Evolutionary conservation across 2,797 vertebrate species (phyloP), one percentile per base, ranked within the genome.

Genomic region (Hoplostethus atlanticus): DNA sequence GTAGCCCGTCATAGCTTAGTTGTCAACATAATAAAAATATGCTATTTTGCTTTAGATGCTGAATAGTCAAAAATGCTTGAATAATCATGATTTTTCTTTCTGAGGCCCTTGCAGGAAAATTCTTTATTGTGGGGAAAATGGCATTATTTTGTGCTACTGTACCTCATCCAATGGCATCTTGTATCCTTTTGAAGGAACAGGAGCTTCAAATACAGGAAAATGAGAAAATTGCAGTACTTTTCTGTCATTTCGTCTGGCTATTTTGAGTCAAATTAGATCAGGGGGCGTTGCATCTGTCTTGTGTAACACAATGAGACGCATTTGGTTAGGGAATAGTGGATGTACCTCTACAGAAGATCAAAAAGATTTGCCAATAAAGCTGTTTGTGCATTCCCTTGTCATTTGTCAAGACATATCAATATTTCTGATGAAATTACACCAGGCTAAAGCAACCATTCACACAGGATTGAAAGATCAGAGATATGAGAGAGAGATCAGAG

Each of bases 151-250:
- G 92, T 91, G 92, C 83, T 89, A 92, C 92, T 94, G 88, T 94
- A 94, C 89, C 91, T 92, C 89, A 76, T 94, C 94, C 90, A 91
- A 92, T 94, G 93, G 89, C 89, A 95, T 96, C 94, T 94, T 95
- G 86, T 87, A 66, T 81, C 89, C 93, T 96, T 99, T 98, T 98
- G 97, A 99, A 98, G 95, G 83, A 87, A 68, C 42, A 81, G 56
- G 60, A 83, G 88, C 87, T 84, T 88, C 79, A 91, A 90, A 96
- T 95, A 95, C 93, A 93, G 91, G 94, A 94, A 95, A 93, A 94
- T 94, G 84, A 94, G 94, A 87, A 99, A 97, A 98, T 98, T 96
- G 96, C 96, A 76, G 94, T 95, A 96, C 93, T 98, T 98, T 98
- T 97, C 96, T 96, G 88, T 97, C 95, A 97, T 98, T 98, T 97